Conservation (phyloP, 1,140 invertebrate species). For the Rhagoletis zephyria region DNA sequence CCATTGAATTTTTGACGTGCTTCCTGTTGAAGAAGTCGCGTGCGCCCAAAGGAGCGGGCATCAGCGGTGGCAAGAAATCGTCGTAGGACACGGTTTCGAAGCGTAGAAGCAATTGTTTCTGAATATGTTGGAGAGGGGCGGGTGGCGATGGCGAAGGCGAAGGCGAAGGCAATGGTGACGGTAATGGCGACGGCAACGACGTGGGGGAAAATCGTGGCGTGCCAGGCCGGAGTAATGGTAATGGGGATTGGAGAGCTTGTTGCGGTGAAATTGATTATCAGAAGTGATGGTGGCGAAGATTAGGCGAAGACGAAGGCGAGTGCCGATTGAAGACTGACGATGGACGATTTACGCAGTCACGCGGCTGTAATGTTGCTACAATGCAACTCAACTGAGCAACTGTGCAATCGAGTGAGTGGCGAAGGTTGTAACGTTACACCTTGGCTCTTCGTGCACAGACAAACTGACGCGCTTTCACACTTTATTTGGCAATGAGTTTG, state of each 20-base stretch:
- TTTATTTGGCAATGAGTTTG: slow-evolving; percentile 46
- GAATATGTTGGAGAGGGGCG: slow-evolving; percentile 63
- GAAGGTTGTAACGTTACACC: no score
- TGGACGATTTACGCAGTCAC: slow-evolving; percentile 2
- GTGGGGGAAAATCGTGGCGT: neutral
- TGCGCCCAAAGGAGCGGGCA: slow-evolving; percentile 60
- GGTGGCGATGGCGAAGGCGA: neutral
- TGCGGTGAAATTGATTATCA: neutral
- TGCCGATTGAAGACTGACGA: neutral
- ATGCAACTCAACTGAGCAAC: neutral
- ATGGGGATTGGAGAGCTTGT: slow-evolving; percentile 7
- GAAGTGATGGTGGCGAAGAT: neutral
- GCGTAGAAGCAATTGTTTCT: slow-evolving; percentile 67
- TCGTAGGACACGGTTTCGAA: slow-evolving; percentile 62
- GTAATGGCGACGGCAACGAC: neutral
- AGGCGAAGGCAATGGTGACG: neutral
- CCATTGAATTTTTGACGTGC: slow-evolving; percentile 71
- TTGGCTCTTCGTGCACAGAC: neutral
- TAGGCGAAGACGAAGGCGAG: slow-evolving; percentile 32
- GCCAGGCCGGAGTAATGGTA: neutral
- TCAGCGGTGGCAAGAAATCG: slow-evolving; percentile 59
- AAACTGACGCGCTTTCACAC: slow-evolving; percentile 1
- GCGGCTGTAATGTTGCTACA: slow-evolving; percentile 4
- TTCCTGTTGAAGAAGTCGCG: slow-evolving; percentile 69
- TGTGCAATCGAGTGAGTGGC: neutral